These are phyloP conservation scores for Cantharis rufa DNA, from an alignment of 2,888 invertebrate genomes.

Conservation along the genomic window DNA sequence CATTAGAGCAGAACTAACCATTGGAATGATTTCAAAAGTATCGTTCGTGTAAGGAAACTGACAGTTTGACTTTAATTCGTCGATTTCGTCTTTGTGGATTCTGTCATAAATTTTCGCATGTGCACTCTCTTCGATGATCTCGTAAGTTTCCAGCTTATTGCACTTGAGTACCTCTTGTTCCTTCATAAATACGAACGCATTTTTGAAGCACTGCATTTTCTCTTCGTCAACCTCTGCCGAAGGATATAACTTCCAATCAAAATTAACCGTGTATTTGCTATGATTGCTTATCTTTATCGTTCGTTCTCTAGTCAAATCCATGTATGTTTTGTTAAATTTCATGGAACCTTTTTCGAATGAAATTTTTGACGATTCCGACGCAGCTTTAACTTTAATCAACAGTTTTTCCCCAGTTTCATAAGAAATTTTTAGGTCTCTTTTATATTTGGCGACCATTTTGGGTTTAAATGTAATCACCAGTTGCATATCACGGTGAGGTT, in stretches of 20 bases:
- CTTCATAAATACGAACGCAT: conserved; percentile 40
- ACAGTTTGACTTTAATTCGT: conserved; percentile 43
- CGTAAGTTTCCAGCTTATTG: conserved; percentile 41
- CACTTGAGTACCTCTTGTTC: conserved; percentile 43
- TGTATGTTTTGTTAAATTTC: conserved; percentile 62
- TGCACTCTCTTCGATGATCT: conserved; percentile 44
- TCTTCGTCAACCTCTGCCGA: conserved; percentile 53
- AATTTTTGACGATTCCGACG: conserved; percentile 58
- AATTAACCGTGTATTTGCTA: conserved; percentile 60
- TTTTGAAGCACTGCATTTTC: conserved; percentile 37
- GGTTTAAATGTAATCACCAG: conserved; percentile 61
- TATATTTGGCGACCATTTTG: conserved; percentile 54
- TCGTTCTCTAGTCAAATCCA: conserved; percentile 61
- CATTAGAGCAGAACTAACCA: conserved; percentile 53
- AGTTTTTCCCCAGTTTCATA: conserved; percentile 61
- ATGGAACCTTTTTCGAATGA: conserved; percentile 59
- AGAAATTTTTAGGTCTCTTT: conserved; percentile 49
- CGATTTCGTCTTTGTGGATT: conserved; percentile 53
- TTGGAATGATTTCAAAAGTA: conserved; percentile 59
- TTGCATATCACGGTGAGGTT: conserved; percentile 57
- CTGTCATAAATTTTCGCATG: conserved; percentile 53
- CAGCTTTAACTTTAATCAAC: conserved; percentile 54
- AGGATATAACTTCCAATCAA: conserved; percentile 63
- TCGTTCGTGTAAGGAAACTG: conserved; percentile 48
- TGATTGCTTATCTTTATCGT: conserved; percentile 61